Evolutionary conservation across 1,140 invertebrate species (phyloP), one percentile per base, ranked within the genome.

Genomic region (Lasaia peninsularis): DNA sequence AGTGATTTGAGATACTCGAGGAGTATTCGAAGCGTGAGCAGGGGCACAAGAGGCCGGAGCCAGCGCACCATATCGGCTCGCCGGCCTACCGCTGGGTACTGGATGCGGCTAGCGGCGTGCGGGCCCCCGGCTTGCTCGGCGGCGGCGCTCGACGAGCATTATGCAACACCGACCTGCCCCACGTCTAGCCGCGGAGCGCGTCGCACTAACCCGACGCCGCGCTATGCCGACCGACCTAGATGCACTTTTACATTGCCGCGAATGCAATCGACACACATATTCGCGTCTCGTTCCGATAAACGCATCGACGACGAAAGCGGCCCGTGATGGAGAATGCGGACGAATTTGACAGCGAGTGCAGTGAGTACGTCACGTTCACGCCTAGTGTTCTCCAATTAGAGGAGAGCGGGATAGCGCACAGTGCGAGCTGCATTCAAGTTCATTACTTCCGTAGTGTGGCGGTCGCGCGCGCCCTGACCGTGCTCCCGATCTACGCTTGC

Each of bases 251-350:
- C 83, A 76, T 78, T 73, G 74, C 63, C 71, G 75, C 79, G 82
- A 86, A 88, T 86, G 80, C 84, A 82, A 85, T 84, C 82, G 84
- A 86, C 83, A 86, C 80, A 88, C 79, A 86, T 86, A 82, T 77
- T 84, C 81, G 84, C 84, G 83, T 86, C 85, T 88, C 85, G 80
- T 88, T 88, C 80, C 85, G 81, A 88, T 86, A 86, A 86, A 86
- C 81, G 82, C 85, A 88, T 85, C 80, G 80, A 78, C 83, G 85
- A 88, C 80, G 85, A 88, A 86, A 86, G 85, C 85, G 80, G 82
- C 85, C 65, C 78, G 83, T 86, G 83, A 88, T 75, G 75, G 85
- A 85, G 78, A 88, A 86, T 86, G 81, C 85, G 83, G 83, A 85
- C 81, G 83, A 84, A 80, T 85, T 85, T 84, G 81, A 86, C 81